These are phyloP conservation scores for Oligia fasciuncula DNA, from an alignment of 2,888 invertebrate species.

Conservation along the genomic window DNA sequence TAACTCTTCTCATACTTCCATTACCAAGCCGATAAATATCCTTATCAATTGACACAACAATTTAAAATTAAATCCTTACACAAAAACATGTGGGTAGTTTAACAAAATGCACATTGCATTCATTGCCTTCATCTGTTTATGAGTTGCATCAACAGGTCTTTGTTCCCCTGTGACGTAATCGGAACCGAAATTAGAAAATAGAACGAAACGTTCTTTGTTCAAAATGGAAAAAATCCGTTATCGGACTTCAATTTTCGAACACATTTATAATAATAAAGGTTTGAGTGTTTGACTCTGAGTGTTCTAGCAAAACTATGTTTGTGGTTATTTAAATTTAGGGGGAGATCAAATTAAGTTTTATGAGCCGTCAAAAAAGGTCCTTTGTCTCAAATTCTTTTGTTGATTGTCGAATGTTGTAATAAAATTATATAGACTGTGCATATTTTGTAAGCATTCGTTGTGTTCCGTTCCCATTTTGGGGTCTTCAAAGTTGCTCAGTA, in stretches of 20 bases:
- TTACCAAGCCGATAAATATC: slow-evolving; percentile 55
- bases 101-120: slow-evolving; percentile 73
- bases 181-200: slow-evolving; percentile 82
- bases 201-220: slow-evolving; percentile 82
- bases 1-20: slow-evolving; percentile 43
- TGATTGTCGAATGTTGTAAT: slow-evolving; percentile 62
- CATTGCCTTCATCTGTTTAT: slow-evolving; percentile 79
- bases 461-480: slow-evolving; percentile 46
- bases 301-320: slow-evolving; percentile 56
- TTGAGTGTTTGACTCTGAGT: slow-evolving; percentile 40
- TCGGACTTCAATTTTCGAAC: slow-evolving; percentile 64
- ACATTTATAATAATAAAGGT: slow-evolving; percentile 63
- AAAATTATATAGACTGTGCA: slow-evolving; percentile 63
- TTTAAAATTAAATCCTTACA: slow-evolving; percentile 59
- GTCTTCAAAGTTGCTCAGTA: slow-evolving; percentile 37
- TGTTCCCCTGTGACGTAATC: slow-evolving; percentile 82
- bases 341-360: slow-evolving; percentile 75
- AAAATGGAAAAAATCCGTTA: slow-evolving; percentile 72
- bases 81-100: slow-evolving; percentile 70
- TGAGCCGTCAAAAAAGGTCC: slow-evolving; percentile 69
- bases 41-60: slow-evolving; percentile 62
- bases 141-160: slow-evolving; percentile 78
- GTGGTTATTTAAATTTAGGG: slow-evolving; percentile 65
- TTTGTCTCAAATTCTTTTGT: slow-evolving; percentile 72
- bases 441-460: slow-evolving; percentile 54